Percentiles rank a stretch among this genome's conserved stretches.
Evolutionary conservation across 1,140 invertebrate species (phyloP).

Genomic region (Amyelois transitella): DNA sequence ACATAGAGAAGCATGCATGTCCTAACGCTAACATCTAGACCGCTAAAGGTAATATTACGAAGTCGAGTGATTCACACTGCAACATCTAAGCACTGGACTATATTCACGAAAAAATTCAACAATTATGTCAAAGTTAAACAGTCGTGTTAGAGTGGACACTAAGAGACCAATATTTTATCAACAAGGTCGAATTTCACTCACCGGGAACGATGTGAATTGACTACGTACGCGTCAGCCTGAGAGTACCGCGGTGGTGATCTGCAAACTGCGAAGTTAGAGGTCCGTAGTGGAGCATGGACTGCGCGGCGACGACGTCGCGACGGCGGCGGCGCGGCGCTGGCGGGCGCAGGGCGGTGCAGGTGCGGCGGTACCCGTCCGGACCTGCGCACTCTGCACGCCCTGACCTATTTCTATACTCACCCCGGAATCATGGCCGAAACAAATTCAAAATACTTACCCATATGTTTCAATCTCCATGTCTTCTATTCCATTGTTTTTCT

Average conservation of each 20-base stretch:
- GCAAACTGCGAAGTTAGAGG: conserved; percentile 22
- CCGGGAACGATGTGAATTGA: conserved; percentile 30
- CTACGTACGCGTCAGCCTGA: conserved; percentile 23
- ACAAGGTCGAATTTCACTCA: conserved; percentile 32
- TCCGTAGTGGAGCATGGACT: conserved; percentile 18
- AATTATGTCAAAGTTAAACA: conserved; percentile 17
- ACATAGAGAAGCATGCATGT: conserved; percentile 68
- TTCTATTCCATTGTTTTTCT: neutral
- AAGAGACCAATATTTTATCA: neutral
- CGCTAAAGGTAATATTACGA: conserved; percentile 35
- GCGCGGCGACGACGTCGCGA: conserved; percentile 15
- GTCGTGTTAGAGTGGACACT: conserved; percentile 20
- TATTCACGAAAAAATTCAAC: conserved; percentile 23
- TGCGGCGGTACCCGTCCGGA: conserved; percentile 22
- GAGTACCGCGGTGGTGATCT: conserved; percentile 9
- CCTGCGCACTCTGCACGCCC: conserved; percentile 11
- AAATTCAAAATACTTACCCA: neutral
- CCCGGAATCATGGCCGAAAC: neutral
- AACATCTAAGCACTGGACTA: conserved; percentile 55
- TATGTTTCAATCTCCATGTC: neutral
- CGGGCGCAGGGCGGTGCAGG: conserved; percentile 27
- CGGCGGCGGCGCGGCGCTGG: conserved; percentile 8
- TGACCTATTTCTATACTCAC: conserved; percentile 47
- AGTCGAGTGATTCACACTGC: conserved; percentile 36
- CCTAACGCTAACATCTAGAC: conserved; percentile 62